Evolutionary conservation across 2,888 invertebrate species (phyloP), one percentile per base, ranked within the genome.

Genomic region (Oegoconia quadripuncta): DNA sequence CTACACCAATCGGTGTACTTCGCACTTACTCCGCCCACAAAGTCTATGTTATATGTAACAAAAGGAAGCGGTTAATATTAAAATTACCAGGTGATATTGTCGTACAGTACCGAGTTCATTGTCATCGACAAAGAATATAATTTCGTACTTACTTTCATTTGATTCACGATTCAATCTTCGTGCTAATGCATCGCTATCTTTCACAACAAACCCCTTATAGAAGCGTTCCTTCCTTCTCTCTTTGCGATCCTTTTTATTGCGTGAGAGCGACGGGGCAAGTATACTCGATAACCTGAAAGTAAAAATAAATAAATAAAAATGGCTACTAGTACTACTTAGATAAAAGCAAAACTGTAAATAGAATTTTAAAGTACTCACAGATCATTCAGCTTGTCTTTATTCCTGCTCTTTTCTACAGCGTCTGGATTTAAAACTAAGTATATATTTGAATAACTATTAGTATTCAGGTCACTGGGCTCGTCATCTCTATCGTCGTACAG

Each of bases 351-450:
- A n/a, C 11, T 25, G 6, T 3, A 9, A 33, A 27, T 22, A 26
- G 35, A 47, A 41, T n/a, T n/a, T n/a, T n/a, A n/a, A n/a, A n/a
- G n/a, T n/a, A 79, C 82, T 79, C 53, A 82, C 82, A 78, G 42
- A 30, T 59, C 57, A 40, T 50, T 58, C 3, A 80, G 39, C 12
- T 55, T 46, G 11, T 56, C 52, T 38, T 59, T 52, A 52, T 57
- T 58, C 46, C 48, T 39, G 42, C 53, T 65, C 6, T 55, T 60
- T 46, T 55, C 41, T 5, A 71, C 27, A 9, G 59, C 68, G 27
- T 57, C 44, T 14, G 74, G 66, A 42, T 75, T 68, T 22, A 80
- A 46, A 36, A 82, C 51, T 11, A 82, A 49, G 30, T 67, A 75
- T 29, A 80, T 51, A 55, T 73, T 74, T 2, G 74, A 72, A 55